phyloP scores from a whole-genome alignment of 2,797 vertebrate genomes.

The Enteromius afrohamiltoni region DNA sequence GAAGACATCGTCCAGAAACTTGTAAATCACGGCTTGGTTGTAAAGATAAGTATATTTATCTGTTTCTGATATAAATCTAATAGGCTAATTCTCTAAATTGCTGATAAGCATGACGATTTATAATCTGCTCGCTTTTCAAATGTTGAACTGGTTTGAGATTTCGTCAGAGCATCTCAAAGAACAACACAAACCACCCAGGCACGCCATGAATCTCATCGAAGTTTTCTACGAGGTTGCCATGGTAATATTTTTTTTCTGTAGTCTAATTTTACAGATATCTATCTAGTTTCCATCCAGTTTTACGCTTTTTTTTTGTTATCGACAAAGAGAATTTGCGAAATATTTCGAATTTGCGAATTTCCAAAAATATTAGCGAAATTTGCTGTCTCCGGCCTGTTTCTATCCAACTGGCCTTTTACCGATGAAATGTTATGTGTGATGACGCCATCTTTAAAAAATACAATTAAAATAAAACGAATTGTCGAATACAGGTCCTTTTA shows the following conservation, averaged over 20 bases:
- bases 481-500: too few species aligned
- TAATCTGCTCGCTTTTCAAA: constrained; percentile 66
- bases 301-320: too few species aligned
- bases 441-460: too few species aligned
- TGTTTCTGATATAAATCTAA: not conserved
- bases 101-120: not conserved
- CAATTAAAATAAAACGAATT: too few species aligned
- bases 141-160: constrained; percentile 83
- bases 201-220: constrained; percentile 68
- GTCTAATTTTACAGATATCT: not conserved
- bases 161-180: constrained; percentile 65
- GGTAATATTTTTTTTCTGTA: constrained; percentile 69
- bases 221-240: constrained; percentile 78
- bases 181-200: constrained; percentile 49
- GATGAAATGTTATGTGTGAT: too few species aligned
- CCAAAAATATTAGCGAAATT: too few species aligned
- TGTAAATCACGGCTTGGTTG: constrained; percentile 77
- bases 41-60: constrained; percentile 80
- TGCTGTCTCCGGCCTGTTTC: too few species aligned
- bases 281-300: too few species aligned
- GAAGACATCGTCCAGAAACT: constrained; percentile 67
- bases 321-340: too few species aligned
- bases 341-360: too few species aligned
- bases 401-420: too few species aligned
- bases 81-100: not conserved